Percentiles rank a stretch among this genome's conserved stretches.
phyloP scores from a whole-genome alignment of 2,113 vertebrate genomes.

The Colius striatus region DNA sequence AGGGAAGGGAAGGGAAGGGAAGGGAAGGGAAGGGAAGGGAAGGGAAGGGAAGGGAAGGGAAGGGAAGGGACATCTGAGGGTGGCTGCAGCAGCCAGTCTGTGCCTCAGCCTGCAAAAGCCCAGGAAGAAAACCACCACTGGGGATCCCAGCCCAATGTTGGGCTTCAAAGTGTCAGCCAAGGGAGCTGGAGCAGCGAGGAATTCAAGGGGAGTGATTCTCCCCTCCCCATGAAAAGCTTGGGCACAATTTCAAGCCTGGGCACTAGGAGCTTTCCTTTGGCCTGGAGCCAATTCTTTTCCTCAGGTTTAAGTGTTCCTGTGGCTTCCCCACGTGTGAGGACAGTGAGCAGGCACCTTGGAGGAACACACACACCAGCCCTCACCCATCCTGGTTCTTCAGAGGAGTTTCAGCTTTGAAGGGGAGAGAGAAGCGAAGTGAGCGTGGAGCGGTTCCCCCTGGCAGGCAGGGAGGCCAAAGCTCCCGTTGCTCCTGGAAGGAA shows the following conservation, averaged over 20 bases:
- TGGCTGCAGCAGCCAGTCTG: background rate
- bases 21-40: no score
- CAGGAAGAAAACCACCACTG: no score
- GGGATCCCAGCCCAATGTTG: fast-evolving
- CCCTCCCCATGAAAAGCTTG: background rate
- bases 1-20: no score
- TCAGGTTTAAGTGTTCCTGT: background rate
- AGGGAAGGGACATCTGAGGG: no score
- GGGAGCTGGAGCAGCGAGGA: background rate
- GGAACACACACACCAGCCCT: no score
- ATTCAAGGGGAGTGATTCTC: background rate
- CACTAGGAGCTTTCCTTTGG: background rate
- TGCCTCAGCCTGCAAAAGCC: background rate
- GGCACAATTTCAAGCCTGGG: fast-evolving
- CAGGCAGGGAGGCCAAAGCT: background rate
- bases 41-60: no score
- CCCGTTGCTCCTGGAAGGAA: slow-evolving; percentile 28
- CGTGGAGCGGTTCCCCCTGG: background rate
- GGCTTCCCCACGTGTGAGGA: background rate
- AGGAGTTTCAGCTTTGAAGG: background rate
- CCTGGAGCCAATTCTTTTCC: background rate
- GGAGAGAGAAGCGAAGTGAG: background rate
- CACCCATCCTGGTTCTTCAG: fast-evolving
- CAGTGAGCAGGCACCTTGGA: background rate
- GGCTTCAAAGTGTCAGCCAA: background rate